Evolutionary conservation across 2,113 vertebrate species (phyloP).

Genomic region (Tychaedon coryphoeus): DNA sequence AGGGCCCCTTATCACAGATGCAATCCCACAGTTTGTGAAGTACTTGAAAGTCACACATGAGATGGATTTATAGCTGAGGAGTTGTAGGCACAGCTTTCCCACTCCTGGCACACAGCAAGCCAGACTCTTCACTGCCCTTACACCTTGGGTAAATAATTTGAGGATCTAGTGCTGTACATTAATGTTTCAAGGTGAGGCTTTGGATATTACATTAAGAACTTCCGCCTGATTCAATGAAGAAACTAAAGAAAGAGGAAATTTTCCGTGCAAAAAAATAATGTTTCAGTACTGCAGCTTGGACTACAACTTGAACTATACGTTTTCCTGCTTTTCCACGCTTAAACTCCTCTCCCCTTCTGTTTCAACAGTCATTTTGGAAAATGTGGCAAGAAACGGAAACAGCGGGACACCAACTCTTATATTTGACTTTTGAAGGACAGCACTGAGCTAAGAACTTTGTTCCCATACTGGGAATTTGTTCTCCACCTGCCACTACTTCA

Average conservation of each 20-base stretch:
- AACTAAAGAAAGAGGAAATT: not conserved
- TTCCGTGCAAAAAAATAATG: not conserved
- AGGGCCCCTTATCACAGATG: not conserved
- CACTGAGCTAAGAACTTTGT: not conserved
- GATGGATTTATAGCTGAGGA: not conserved
- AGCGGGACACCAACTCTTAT: slow-evolving; percentile 32
- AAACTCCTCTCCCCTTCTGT: not conserved
- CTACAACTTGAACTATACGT: not conserved
- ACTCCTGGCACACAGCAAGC: not conserved
- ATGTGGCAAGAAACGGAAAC: slow-evolving; percentile 45
- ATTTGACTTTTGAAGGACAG: slow-evolving; percentile 46
- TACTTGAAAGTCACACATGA: not conserved
- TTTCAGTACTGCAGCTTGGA: not conserved
- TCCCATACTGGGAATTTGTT: not conserved
- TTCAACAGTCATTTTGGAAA: slow-evolving; percentile 18
- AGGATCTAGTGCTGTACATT: not conserved
- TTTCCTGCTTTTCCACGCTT: not conserved
- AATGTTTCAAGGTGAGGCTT: not conserved
- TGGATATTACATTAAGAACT: not conserved
- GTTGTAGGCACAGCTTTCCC: not conserved
- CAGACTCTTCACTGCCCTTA: not conserved
- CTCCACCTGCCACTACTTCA: not conserved
- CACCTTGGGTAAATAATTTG: not conserved
- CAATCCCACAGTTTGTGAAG: not conserved
- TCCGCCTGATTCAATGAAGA: not conserved